These are phyloP conservation scores for Ormia ochracea DNA, from an alignment of 2,888 invertebrate species.

Conservation along the genomic window DNA sequence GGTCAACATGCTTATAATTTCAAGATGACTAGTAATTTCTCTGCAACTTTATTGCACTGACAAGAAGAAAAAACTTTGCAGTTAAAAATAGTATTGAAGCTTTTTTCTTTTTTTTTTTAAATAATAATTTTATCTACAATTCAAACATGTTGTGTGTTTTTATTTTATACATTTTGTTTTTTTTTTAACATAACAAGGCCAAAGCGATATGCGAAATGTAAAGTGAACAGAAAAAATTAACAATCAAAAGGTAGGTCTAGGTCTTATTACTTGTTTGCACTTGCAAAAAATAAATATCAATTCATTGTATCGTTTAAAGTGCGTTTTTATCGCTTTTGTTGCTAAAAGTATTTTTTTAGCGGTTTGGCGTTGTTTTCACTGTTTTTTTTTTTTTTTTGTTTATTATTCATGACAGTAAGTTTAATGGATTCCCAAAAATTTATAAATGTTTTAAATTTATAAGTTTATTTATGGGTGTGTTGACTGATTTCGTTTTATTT, in stretches of 20 bases:
- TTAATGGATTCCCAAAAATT: conserved; percentile 47
- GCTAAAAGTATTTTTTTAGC: not conserved
- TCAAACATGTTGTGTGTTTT: conserved; percentile 14
- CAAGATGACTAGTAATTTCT: conserved; percentile 7
- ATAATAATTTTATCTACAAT: conserved; percentile 26
- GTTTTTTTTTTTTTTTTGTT: conserved; percentile 15
- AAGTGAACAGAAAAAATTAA: conserved; percentile 33
- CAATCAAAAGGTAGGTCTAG: conserved; percentile 61
- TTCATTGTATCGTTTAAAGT: conserved; percentile 51
- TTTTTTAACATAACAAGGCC: conserved; percentile 49
- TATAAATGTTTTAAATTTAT: not conserved
- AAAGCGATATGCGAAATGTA: conserved; percentile 43
- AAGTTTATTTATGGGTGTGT: conserved; percentile 25
- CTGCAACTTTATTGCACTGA: conserved; percentile 1
- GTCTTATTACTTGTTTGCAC: conserved; percentile 60
- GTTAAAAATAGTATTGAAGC: conserved; percentile 6
- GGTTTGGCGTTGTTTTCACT: conserved; percentile 8
- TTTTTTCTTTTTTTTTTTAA: conserved; percentile 14
- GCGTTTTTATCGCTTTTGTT: conserved; percentile 32
- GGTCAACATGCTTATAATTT: not conserved
- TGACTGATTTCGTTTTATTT: conserved; percentile 30
- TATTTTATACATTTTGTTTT: conserved; percentile 12
- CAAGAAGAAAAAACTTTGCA: not conserved
- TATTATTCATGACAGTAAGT: conserved; percentile 40
- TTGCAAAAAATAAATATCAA: conserved; percentile 53